Percentiles rank a stretch among this genome's conserved stretches.
Evolutionary conservation across 2,888 invertebrate species (phyloP).

Genomic region (Ophonus ardosiacus): DNA sequence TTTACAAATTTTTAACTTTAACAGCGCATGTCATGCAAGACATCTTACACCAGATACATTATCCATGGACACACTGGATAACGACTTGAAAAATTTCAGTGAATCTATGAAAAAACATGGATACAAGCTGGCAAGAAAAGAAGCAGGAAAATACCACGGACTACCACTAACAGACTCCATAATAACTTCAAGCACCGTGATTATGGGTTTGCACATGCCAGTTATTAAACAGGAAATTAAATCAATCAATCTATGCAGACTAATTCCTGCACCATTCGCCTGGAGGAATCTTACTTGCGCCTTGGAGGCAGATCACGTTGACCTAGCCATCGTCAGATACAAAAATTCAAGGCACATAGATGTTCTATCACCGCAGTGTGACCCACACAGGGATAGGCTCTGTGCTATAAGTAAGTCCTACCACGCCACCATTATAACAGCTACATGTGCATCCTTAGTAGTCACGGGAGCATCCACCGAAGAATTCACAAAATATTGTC

Average conservation of each 20-base stretch:
- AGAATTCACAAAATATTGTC: too few species aligned
- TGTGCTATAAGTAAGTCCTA: neutral
- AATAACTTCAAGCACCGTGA: neutral
- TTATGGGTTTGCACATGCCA: neutral
- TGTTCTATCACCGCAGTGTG: neutral
- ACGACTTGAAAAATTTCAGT: neutral
- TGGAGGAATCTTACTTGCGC: neutral
- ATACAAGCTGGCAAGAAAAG: neutral
- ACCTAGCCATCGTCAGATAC: neutral
- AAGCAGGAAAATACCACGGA: neutral
- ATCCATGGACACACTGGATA: neutral
- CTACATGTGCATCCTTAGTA: too few species aligned
- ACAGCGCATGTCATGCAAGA: neutral
- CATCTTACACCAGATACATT: neutral
- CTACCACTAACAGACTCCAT: neutral
- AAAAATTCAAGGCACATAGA: neutral
- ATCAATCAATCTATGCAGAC: neutral
- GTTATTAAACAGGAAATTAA: neutral
- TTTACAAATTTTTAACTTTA: neutral
- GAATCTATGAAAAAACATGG: neutral
- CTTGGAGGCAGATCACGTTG: neutral
- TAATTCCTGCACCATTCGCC: neutral
- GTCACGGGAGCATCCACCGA: too few species aligned
- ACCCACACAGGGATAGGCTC: too few species aligned
- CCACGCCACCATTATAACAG: neutral